Evolutionary conservation across 2,113 vertebrate species (phyloP).

Genomic region (Baryphthengus martii): DNA sequence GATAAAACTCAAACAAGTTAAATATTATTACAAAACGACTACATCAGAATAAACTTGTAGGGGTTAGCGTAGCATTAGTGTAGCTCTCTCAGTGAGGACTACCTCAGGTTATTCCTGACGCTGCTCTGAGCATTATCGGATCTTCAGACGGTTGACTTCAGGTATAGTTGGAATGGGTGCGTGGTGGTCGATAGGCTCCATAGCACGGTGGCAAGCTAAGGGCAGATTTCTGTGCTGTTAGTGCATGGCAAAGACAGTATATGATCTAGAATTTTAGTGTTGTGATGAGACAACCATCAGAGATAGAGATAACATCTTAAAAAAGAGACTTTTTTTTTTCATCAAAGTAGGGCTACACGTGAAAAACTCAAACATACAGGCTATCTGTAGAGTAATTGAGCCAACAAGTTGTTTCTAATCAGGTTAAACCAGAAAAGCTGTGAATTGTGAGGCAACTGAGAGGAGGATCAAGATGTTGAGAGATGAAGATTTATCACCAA

Average conservation of each 20-base stretch:
- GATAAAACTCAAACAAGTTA: background rate
- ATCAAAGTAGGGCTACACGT: background rate
- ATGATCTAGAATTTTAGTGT: background rate
- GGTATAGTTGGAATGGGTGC: background rate
- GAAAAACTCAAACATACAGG: background rate
- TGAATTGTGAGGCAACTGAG: background rate
- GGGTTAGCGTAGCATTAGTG: background rate
- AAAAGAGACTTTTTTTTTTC: background rate
- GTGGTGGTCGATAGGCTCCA: background rate
- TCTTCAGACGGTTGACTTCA: background rate
- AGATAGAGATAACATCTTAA: background rate
- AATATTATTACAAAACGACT: background rate
- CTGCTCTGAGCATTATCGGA: background rate
- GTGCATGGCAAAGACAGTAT: background rate
- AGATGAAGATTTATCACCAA: slow-evolving; percentile 13
- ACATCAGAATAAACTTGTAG: background rate
- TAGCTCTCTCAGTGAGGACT: background rate
- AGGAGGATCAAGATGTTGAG: background rate
- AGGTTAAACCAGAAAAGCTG: background rate
- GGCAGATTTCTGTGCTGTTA: background rate
- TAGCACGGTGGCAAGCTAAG: fast-evolving
- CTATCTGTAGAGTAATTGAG: background rate
- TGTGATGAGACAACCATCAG: background rate
- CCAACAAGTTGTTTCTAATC: background rate
- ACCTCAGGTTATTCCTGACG: background rate